Evolutionary conservation across 35 echinoderm and acorn worm genomes (phyloP).

Genomic region (Apostichopus parvimensis): DNA sequence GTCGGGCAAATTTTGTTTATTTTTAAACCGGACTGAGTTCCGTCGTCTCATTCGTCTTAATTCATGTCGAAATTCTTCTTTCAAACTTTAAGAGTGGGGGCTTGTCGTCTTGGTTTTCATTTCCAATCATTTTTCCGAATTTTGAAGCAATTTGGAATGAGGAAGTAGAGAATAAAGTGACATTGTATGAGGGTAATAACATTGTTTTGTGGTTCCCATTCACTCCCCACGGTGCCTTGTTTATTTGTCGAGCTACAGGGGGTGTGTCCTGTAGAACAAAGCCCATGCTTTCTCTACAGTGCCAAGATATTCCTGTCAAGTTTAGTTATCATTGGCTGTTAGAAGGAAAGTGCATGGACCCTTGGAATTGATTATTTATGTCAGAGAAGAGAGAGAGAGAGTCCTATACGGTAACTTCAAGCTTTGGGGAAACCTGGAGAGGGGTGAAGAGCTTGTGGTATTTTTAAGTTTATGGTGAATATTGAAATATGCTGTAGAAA

Average conservation of each 20-base stretch:
- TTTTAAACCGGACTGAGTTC: neutral
- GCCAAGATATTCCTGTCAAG: conserved; percentile 21
- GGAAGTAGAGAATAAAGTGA: neutral
- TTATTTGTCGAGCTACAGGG: conserved; percentile 41
- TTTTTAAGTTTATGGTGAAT: too few species aligned
- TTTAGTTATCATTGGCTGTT: conserved; percentile 20
- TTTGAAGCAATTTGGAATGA: neutral
- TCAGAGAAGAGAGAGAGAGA: neutral
- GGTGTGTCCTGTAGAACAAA: conserved; percentile 25
- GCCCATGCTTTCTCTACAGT: neutral
- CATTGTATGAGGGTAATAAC: conserved; percentile 11
- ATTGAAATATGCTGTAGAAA: too few species aligned
- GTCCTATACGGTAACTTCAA: too few species aligned
- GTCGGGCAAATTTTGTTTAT: neutral
- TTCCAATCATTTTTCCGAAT: neutral
- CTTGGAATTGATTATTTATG: conserved; percentile 9
- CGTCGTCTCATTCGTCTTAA: neutral
- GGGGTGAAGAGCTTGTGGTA: too few species aligned
- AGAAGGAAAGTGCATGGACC: conserved; percentile 27
- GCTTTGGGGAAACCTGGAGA: too few species aligned
- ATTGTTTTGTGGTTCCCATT: conserved; percentile 7
- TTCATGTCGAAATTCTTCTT: neutral
- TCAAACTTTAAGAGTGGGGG: neutral
- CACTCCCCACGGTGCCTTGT: neutral
- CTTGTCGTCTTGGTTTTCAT: neutral